Percentiles rank a stretch among this genome's conserved stretches.
phyloP scores from a whole-genome alignment of 2,113 vertebrate genomes.

The Orcinus orca region DNA sequence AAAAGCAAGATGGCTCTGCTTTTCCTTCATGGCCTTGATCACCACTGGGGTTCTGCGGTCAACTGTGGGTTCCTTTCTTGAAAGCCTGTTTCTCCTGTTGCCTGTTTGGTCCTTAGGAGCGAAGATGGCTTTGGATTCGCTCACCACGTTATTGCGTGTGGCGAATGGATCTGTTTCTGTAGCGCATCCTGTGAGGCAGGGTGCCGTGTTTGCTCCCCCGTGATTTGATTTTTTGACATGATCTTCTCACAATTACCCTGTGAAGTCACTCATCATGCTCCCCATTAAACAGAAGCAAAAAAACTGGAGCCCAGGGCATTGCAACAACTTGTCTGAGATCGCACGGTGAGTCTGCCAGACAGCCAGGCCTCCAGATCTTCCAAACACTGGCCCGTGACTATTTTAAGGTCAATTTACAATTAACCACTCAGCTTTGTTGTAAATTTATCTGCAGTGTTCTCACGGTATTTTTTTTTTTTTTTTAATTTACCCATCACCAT shows the following conservation, averaged over 20 bases:
- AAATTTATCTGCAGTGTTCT: neutral
- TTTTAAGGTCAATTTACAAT: neutral
- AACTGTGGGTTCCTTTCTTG: neutral
- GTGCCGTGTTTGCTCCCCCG: neutral
- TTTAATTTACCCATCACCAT: neutral
- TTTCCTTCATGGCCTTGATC: neutral
- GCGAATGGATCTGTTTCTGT: neutral
- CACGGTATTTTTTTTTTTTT: neutral
- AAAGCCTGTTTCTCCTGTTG: neutral
- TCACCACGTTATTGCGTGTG: neutral
- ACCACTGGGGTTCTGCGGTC: neutral
- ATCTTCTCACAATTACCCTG: neutral
- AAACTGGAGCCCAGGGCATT: neutral
- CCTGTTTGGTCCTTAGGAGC: neutral
- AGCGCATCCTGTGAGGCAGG: neutral
- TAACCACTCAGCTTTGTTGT: neutral
- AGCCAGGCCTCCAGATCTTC: neutral
- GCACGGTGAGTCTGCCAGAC: neutral
- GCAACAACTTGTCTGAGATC: neutral
- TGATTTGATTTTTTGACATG: neutral
- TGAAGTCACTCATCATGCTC: neutral
- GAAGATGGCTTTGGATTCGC: neutral
- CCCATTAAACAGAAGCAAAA: neutral
- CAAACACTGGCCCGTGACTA: accelerated
- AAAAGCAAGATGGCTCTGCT: neutral